Percentiles rank a stretch among this genome's conserved stretches.
These are phyloP conservation scores for Auanema sp. DNA, from an alignment of 2,888 invertebrate genomes.

Conservation along the genomic window DNA sequence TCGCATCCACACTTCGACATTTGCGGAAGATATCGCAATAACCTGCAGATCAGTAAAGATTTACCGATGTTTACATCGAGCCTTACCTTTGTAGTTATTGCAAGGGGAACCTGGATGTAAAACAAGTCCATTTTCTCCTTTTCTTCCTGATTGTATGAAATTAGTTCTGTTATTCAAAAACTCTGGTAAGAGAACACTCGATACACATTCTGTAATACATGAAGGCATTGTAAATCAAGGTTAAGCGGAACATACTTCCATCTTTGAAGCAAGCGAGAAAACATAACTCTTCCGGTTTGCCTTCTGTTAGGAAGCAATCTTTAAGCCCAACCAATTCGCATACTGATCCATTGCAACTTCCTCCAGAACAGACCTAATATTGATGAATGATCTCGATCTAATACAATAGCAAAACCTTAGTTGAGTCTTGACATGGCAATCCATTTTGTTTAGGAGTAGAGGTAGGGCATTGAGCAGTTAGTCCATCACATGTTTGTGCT, in stretches of 20 bases:
- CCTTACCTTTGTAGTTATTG: constrained; percentile 79
- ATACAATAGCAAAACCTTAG: constrained; percentile 74
- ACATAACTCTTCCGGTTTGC: constrained; percentile 75
- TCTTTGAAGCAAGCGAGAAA: constrained; percentile 82
- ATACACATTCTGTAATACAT: constrained; percentile 50
- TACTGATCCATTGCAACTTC: constrained; percentile 83
- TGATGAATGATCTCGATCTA: background rate
- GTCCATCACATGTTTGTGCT: constrained; percentile 57
- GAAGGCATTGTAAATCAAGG: background rate
- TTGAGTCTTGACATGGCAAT: constrained; percentile 93
- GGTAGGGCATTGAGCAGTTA: constrained; percentile 81
- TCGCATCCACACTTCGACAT: constrained; percentile 96
- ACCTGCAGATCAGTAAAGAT: constrained; percentile 68
- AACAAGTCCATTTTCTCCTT: constrained; percentile 63
- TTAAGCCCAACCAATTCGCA: constrained; percentile 90
- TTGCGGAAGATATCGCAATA: constrained; percentile 99
- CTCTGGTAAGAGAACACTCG: constrained; percentile 57
- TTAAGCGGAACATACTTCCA: constrained; percentile 49
- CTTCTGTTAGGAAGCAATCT: constrained; percentile 88
- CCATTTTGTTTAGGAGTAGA: constrained; percentile 83
- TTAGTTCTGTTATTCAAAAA: constrained; percentile 47
- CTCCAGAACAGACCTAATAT: constrained; percentile 38
- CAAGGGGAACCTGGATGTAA: constrained; percentile 93
- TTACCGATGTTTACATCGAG: background rate
- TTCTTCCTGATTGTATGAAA: constrained; percentile 50